Evolutionary conservation across 1,140 invertebrate genomes (phyloP), one percentile per base, ranked within the genome.

Genomic region (Procambarus clarkii): DNA sequence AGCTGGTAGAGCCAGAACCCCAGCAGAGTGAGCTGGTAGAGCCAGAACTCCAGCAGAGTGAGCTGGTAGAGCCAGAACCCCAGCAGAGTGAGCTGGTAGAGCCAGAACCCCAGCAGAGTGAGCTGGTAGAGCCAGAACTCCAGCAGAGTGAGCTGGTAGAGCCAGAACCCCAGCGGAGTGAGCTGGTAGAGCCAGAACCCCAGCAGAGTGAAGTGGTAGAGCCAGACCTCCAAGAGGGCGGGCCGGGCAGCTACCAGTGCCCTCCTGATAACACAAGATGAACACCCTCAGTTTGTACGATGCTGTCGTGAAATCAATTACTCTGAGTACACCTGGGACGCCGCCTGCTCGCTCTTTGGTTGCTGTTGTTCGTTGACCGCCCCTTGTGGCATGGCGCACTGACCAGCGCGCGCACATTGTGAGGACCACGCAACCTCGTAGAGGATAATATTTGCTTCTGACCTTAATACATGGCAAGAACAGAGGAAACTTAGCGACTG

Each of bases 201-300:
- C 3, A 34, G 69, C 69, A 24, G 69, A 21, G n/a, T 21, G 24
- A 21, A 34, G n/a, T 34, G 34, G 24, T 21, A 74, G 69, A 74
- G 24, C 5, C 69, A 74, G 5, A 34, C 24, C 69, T 34, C 64
- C 64, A 18, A 24, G n/a, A 60, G 21, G 80, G 80, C 48, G 50
- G 81, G 58, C 4, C 58, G 9, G 60, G 81, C 34, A 83, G 81
- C 46, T 50, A 83, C 58, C 81, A 83, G 8, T 60, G n/a, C 44
- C 81, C 44, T 64, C 81, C 81, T 69, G 81, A 83, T 83, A 83
- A 83, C 81, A 69, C 81, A 45, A 69, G 81, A 83, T 83, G 81
- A 64, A 83, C 81, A 64, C 46, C 50, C 58, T 21, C 18, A 83
- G 81, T 83, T 83, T 83, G 81, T 69, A 69, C 81, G 44, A 9